Base-by-base conservation (phyloP, 2,797 vertebrate species). In the Gobio occitaniae region DNA sequence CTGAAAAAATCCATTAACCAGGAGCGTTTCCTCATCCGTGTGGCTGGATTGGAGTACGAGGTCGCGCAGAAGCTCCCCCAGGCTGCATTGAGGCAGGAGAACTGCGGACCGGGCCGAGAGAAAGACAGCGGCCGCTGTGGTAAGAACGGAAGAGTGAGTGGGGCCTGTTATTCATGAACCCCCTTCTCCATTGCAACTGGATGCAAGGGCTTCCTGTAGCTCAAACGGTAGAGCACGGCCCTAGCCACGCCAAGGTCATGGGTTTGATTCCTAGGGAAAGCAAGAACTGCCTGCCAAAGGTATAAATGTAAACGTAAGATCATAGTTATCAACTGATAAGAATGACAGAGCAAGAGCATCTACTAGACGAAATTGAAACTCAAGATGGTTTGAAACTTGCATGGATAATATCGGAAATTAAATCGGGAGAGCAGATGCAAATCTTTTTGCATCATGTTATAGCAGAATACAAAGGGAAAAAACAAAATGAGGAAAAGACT, bases 1-100 rank as follows among this genome's bases (percentile, higher is more conserved):
- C 94, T 99, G 91, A 97, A 97, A 87, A 99, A 99, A 87, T 99
- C 98, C 91, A 99, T 99, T 91, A 99, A 99, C 93, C 98, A 99
- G 94, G 98, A 99, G 90, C 95, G 97, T 59, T 99, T 99, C 93
- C 95, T 99, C 90, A 97, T 99, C 80, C 95, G 97, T 72, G 96
- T 99, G 9, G 96, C 98, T 0, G 98, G 97, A 75, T 94, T 97
- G 85, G 98, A 99, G 86, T 99, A 99, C 1, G 97, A 99, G 89
- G 96, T 99, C 86, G 97, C 97, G 0, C 96, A 97, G 89, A 99
- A 97, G 88, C 95, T 97, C 17, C 94, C 96, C 15, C 91, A 95
- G 80, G 88, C 88, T 8, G 86, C 89, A 0, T 94, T 95, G 84
- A 91, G 93, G 59, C 95, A 90, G 78, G 96, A 97, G 87, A 91